Conservation (phyloP, 2,797 vertebrate genomes). For the Aeoliscus strigatus region DNA sequence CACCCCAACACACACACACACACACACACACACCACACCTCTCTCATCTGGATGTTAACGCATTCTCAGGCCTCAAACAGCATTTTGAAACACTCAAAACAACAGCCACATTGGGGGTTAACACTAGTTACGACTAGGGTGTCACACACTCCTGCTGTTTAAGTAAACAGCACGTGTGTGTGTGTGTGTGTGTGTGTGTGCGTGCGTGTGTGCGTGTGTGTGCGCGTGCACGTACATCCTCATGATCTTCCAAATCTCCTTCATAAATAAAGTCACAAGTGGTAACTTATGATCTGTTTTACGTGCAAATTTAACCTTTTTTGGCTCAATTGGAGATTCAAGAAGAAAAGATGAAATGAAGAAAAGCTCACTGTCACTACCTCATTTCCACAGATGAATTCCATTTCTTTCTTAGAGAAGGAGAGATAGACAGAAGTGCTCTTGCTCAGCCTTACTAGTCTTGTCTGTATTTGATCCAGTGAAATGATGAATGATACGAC, state of each 20-base stretch:
- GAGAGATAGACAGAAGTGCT: too few relatives aligned
- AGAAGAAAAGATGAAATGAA: constrained; percentile 41
- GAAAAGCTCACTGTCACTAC: constrained; percentile 43
- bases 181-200: constrained; percentile 21
- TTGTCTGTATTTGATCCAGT: too few relatives aligned
- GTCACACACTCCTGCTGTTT: constrained; percentile 70
- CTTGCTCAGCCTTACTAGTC: too few relatives aligned
- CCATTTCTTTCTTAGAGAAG: constrained; percentile 4
- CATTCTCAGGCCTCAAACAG: constrained; percentile 68
- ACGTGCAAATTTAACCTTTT: constrained; percentile 50
- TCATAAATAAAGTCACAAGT: constrained; percentile 57
- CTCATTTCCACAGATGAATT: constrained; percentile 32
- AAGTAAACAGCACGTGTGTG: constrained; percentile 58
- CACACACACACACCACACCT: constrained; percentile 37
- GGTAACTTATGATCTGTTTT: constrained; percentile 50
- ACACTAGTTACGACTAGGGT: constrained; percentile 72
- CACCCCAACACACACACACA: too few relatives aligned
- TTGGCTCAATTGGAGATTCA: constrained; percentile 50
- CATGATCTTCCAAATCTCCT: constrained; percentile 38
- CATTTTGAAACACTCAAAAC: constrained; percentile 66
- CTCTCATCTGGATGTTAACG: constrained; percentile 70
- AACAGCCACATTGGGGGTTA: constrained; percentile 65
- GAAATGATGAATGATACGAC: too few relatives aligned
- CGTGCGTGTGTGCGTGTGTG: constrained; percentile 5
- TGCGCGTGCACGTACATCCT: constrained; percentile 16